A percentile compares a stretch with the other conserved stretches of the same genome.
Evolutionary conservation across 2,113 vertebrate species (phyloP).

Genomic region (Euleptes europaea): DNA sequence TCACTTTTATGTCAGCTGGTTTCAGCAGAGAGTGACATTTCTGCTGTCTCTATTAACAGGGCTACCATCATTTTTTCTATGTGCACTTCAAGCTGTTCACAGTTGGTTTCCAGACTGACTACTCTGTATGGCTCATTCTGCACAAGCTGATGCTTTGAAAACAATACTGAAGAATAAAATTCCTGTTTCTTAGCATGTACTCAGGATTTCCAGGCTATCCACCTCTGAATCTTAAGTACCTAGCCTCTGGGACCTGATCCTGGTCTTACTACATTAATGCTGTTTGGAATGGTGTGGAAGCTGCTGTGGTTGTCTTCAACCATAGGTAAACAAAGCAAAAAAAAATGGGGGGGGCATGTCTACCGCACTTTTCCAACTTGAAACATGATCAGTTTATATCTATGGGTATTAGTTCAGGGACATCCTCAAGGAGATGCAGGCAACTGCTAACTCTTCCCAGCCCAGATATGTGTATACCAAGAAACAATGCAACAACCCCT

Average conservation of each 20-base stretch:
- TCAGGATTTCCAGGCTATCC: too few species aligned
- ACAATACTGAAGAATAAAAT: constrained; percentile 16
- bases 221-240: too few species aligned
- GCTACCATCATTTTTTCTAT: constrained; percentile 49
- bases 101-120: constrained; percentile 6
- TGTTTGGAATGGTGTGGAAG: too few species aligned
- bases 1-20: constrained; percentile 27
- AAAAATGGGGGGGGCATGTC: too few species aligned
- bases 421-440: background rate
- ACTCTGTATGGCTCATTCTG: background rate
- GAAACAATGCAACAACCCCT: background rate
- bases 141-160: constrained; percentile 3
- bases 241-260: too few species aligned
- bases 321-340: too few species aligned
- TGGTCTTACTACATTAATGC: too few species aligned
- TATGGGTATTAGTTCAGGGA: background rate
- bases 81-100: constrained; percentile 47
- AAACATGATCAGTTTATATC: background rate
- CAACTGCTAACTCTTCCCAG: background rate
- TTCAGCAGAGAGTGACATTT: constrained; percentile 24
- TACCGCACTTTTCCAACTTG: too few species aligned
- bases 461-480: background rate
- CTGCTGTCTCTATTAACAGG: background rate
- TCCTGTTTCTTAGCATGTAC: too few species aligned
- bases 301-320: too few species aligned